Percentiles rank a stretch among this genome's conserved stretches.
Conservation (phyloP, 2,888 invertebrate species). For the Caenorhabditis macrosperma region DNA sequence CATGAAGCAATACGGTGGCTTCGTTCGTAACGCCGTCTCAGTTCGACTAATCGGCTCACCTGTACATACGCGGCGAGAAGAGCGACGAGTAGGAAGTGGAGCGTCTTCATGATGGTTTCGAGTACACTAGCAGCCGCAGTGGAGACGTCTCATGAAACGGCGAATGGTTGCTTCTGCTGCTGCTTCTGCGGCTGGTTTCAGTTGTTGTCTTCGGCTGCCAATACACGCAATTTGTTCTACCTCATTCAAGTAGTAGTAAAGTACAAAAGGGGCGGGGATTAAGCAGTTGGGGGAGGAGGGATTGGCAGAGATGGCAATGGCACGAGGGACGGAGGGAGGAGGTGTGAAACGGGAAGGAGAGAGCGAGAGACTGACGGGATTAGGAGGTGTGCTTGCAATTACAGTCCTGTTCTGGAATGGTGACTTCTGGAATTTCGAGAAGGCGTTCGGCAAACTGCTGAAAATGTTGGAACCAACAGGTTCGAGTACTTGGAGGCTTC, state of each 20-base stretch:
- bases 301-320: constrained; percentile 7
- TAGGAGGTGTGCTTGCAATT: background rate
- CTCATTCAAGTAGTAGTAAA: constrained; percentile 53
- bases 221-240: constrained; percentile 56
- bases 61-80: constrained; percentile 8
- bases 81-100: constrained; percentile 5
- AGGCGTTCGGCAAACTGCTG: too few relatives aligned
- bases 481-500: background rate
- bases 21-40: too few relatives aligned
- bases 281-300: constrained; percentile 3
- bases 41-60: constrained; percentile 17
- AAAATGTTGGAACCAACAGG: too few relatives aligned
- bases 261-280: constrained; percentile 55
- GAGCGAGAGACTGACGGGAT: background rate
- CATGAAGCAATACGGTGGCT: too few relatives aligned
- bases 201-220: constrained; percentile 39
- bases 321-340: constrained; percentile 9
- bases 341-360: constrained; percentile 20
- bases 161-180: background rate
- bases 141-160: constrained; percentile 42
- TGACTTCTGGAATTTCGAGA: too few relatives aligned
- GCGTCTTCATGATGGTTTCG: constrained; percentile 24
- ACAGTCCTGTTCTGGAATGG: too few relatives aligned
- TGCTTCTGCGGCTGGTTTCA: constrained; percentile 43
- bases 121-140: constrained; percentile 26